Evolutionary conservation across 2,888 invertebrate species (phyloP), one percentile per base, ranked within the genome.

Genomic region (Mactromeris polynyma): DNA sequence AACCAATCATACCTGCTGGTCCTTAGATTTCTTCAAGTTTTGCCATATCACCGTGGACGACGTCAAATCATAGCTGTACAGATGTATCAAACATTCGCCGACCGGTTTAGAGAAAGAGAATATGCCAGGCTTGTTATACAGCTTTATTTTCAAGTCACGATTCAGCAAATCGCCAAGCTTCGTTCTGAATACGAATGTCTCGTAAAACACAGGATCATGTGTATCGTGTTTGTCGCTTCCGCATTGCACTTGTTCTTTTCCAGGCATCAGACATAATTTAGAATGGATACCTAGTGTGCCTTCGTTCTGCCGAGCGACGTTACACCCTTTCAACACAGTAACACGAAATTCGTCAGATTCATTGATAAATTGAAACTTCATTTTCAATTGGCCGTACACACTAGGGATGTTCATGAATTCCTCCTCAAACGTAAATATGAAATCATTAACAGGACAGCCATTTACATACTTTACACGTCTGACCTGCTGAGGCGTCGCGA

Each of bases 291-390:
- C 89, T 19, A 90, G 77, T 6, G 19, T 85, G 0, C 89, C 87
- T 9, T 17, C 38, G 14, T 78, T 40, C 2, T 80, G 17, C 11
- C 36, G 33, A 3, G 79, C 90, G 9, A 90, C 40, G n/a, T 90
- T 87, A 11, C 83, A 69, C 11, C 89, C 87, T 46, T 85, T 88
- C 21, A 88, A 38, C 7, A 90, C n/a, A 0, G 87, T 89, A 9
- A 90, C 82, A 17, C 87, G 85, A 14, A 90, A 31, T 38, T 86
- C 87, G 36, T 73, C 79, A 11, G 82, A 78, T 46, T 83, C 82
- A 33, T 87, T 87, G 58, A 89, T 80, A 51, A 79, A 90, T 78
- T 90, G 90, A 73, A 90, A 90, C 87, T 89, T 89, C 0, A 90
- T 26, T 36, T 90, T 90, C n/a, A 90, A 80, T 58, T 90, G 87